Evolutionary conservation across 2,888 invertebrate species (phyloP).

Genomic region (Ophion ventricosus): DNA sequence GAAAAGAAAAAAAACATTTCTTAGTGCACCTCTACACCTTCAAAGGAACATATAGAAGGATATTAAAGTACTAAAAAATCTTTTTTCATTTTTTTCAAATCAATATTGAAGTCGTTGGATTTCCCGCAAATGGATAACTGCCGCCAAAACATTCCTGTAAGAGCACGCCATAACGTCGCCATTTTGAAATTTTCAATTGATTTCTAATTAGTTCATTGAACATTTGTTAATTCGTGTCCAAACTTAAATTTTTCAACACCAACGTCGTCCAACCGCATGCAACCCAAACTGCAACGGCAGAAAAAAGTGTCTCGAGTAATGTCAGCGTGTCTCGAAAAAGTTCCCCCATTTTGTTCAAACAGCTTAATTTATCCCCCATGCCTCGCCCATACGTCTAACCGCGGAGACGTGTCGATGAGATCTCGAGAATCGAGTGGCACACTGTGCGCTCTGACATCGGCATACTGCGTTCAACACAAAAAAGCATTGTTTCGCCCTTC

Average conservation of each 20-base stretch:
- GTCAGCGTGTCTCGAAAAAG: neutral
- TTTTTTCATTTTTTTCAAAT: no score
- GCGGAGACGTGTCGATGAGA: constrained; percentile 61
- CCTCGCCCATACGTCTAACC: neutral
- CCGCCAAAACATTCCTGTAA: no score
- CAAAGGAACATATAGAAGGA: no score
- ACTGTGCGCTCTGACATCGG: constrained; percentile 39
- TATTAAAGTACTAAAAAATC: no score
- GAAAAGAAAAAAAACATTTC: no score
- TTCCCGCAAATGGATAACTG: no score
- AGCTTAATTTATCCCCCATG: constrained; percentile 12
- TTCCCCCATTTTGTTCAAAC: neutral
- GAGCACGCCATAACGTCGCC: no score
- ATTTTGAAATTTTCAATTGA: neutral
- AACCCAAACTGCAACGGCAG: neutral
- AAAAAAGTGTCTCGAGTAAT: neutral
- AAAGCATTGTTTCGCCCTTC: constrained; percentile 74
- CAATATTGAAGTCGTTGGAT: no score
- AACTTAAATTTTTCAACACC: neutral
- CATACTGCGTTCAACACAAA: constrained; percentile 65
- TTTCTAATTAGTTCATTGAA: neutral
- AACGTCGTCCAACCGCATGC: neutral
- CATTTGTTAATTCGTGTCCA: neutral
- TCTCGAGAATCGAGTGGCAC: constrained; percentile 65
- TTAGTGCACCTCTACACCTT: no score